Base-by-base conservation (phyloP, 2,113 vertebrate genomes). In the Paradisaea rubra region DNA sequence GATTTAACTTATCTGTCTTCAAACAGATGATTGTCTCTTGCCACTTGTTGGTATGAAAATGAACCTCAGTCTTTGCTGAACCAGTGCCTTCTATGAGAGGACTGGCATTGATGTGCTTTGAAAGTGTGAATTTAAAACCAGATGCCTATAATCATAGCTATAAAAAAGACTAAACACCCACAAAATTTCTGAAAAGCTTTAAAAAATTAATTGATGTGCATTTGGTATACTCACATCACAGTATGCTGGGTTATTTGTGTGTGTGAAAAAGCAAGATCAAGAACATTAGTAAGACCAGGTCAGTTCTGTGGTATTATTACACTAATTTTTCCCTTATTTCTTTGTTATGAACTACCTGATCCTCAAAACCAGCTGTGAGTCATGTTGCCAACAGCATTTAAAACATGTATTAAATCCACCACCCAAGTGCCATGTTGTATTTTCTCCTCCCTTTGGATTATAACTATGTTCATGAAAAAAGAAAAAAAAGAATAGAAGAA, bases 121-220 rank as follows among this genome's bases (percentile, higher is more conserved):
- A 73, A 87, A 87, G 12, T 11, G 7, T 22, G 42, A 87, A 80
- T 92, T 93, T 64, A 41, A 82, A 44, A 65, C 37, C 35, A 85
- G 50, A 63, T 28, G 17, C 59, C 27, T 91, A 89, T 47, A 85
- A 54, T 19, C 27, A 54, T 9, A 69, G 52, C 14, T 50, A 65
- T 16, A 56, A 93, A 88, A 64, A 76, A 68, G 14, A 82, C 31
- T 60, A 54, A 60, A 2, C 2, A 44, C 0, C 2, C 10, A 1
- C 1, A 4, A 18, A 45, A 53, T 27, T 44, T 69, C 33, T 74
- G 33, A 81, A 93, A 90, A 71, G 8, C 25, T 86, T 88, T 50
- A 10, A 56, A 86, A 89, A 81, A 56, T 64, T 28, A 91, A 60
- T 33, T 53, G 15, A 39, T n/a, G 14, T n/a, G 7, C 25, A 60